Evolutionary conservation across 2,113 vertebrate species (phyloP), one percentile per base, ranked within the genome.

Genomic region (Paracanthobrama guichenoti): DNA sequence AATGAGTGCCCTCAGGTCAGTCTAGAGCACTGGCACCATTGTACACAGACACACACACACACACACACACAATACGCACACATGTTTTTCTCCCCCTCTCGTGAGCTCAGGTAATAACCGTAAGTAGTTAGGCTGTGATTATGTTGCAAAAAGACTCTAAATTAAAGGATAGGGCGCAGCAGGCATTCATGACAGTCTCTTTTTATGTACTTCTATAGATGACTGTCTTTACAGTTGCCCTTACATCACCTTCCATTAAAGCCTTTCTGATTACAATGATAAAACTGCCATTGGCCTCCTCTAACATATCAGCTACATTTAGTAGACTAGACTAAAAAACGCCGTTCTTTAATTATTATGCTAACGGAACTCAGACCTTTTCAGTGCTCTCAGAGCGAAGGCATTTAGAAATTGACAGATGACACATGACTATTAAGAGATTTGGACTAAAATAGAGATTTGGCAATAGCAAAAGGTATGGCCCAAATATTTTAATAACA

Each of bases 151-250:
- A 81, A 90, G 90, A 91, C 91, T 90, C 88, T 90, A 94, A 94
- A 95, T 95, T 92, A 94, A 90, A 94, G 93, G 93, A 94, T 87
- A 91, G 89, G 85, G 86, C 90, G 0, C 87, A 64, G 53, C 83
- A 85, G 87, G 89, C 90, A 92, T 91, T 92, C 92, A 90, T 92
- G 91, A 93, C 90, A 90, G 91, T 78, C 87, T 89, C 90, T 90
- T 91, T 93, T 93, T 91, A 90, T 89, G 85, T 89, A 87, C 73
- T 87, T 81, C 86, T 22, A 72, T 90, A 88, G 88, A 87, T 88
- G 91, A 92, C 89, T 91, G 91, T 86, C 89, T 91, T 92, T 91
- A 92, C 86, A 84, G 87, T 81, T 86, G 84, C 26, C 83, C 75
- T 85, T 82, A 80, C 46, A 72, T 67, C 84, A 85, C 86, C 86